A percentile compares a stretch with the other conserved stretches of the same genome.
Evolutionary conservation across 2,888 invertebrate genomes (phyloP).

Genomic region (Drosophila vallismaia): DNA sequence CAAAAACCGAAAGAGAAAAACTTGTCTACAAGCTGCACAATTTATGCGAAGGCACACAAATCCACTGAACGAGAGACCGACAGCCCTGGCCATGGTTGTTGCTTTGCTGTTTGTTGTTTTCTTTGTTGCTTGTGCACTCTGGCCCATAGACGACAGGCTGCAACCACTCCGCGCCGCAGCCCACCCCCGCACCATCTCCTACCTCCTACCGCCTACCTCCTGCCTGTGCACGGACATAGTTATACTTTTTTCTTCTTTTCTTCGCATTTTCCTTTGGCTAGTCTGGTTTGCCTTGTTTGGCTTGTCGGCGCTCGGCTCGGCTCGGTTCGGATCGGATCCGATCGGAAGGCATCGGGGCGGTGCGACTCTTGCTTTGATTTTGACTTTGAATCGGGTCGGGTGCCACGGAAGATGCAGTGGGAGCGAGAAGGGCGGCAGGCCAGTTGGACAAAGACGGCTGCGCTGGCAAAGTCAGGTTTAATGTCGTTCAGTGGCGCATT

Average conservation of each 20-base stretch:
- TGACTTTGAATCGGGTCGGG: conserved; percentile 38
- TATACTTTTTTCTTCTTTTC: conserved; percentile 42
- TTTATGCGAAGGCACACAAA: conserved; percentile 83
- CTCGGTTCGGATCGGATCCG: conserved; percentile 22
- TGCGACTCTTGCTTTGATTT: conserved; percentile 38
- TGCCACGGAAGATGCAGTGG: conserved; percentile 20
- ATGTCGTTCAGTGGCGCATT: conserved; percentile 76
- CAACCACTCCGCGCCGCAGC: conserved; percentile 28
- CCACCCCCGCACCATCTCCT: conserved; percentile 11
- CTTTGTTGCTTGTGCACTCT: conserved; percentile 27
- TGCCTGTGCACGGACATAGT: conserved; percentile 47
- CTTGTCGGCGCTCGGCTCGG: conserved; percentile 42
- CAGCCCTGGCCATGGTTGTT: conserved; percentile 53
- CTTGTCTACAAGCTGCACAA: conserved; percentile 79
- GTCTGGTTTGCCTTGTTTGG: conserved; percentile 64
- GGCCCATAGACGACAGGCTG: conserved; percentile 43
- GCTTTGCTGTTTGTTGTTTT: conserved; percentile 23
- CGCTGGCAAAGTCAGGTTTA: conserved; percentile 75
- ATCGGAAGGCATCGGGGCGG: conserved; percentile 5
- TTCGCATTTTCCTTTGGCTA: conserved; percentile 49
- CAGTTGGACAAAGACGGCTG: conserved; percentile 2
- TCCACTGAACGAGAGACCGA: conserved; percentile 81
- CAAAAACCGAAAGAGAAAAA: conserved; percentile 47
- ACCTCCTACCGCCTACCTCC: too few relatives aligned
- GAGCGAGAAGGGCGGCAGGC: conserved; percentile 21